Percentiles rank a stretch among this genome's conserved stretches.
Conservation (phyloP, 2,797 vertebrate genomes). For the Emydoidea blandingii region DNA sequence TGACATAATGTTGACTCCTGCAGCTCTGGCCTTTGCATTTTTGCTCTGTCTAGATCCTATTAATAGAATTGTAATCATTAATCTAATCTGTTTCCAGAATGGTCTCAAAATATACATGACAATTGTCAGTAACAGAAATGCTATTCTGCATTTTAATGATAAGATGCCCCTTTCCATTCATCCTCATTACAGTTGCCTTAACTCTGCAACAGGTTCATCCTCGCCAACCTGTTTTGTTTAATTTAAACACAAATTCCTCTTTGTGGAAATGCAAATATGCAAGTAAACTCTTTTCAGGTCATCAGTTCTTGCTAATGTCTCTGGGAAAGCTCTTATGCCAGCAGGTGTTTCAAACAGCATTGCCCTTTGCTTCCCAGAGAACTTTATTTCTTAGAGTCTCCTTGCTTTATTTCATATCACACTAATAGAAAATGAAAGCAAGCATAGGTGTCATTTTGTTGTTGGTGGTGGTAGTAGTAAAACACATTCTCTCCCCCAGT, state of each 20-base stretch:
- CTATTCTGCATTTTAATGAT: neutral
- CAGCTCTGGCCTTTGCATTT: neutral
- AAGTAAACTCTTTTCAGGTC: slow-evolving; percentile 38
- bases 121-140: neutral
- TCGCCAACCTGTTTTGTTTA: neutral
- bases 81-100: neutral
- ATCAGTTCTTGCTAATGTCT: neutral
- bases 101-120: accelerated
- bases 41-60: neutral
- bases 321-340: accelerated
- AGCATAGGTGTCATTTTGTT: neutral
- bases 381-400: neutral
- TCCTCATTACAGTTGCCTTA: neutral
- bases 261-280: neutral
- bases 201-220: slow-evolving; percentile 21
- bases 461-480: neutral
- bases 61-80: neutral
- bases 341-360: accelerated
- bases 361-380: neutral
- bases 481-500: neutral
- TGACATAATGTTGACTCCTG: neutral
- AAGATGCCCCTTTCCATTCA: neutral
- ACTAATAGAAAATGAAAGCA: neutral
- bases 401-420: neutral
- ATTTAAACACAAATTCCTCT: neutral